Conservation (phyloP, 2,888 invertebrate species). For the Tetheella fluctuosa region DNA sequence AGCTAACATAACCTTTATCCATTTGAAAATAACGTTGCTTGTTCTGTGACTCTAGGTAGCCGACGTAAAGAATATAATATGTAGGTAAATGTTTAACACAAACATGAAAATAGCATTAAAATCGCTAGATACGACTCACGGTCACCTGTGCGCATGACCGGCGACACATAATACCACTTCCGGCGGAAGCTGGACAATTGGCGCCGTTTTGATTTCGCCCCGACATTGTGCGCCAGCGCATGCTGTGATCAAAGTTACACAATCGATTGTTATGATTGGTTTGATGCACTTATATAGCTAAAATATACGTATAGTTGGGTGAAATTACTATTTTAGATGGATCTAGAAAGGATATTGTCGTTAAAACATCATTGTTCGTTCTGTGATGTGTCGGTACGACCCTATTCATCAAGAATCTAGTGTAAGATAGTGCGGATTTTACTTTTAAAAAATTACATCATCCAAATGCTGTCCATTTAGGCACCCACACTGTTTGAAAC, state of each 20-base stretch:
- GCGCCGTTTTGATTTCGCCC: constrained; percentile 54
- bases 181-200: constrained; percentile 63
- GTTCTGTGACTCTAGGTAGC: neutral
- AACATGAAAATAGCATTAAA: constrained; percentile 8
- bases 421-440: too few species aligned
- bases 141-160: constrained; percentile 73
- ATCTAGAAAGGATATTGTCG: neutral
- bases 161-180: constrained; percentile 69
- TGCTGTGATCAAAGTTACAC: constrained; percentile 45
- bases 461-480: too few species aligned
- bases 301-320: constrained; percentile 21
- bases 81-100: neutral
- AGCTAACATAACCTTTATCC: neutral
- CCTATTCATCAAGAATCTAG: neutral
- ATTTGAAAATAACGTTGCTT: neutral
- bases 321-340: neutral
- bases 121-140: constrained; percentile 34
- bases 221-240: constrained; percentile 57
- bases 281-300: constrained; percentile 25
- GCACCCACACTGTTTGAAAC: too few species aligned
- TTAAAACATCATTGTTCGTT: neutral
- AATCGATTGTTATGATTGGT: constrained; percentile 40
- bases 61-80: neutral
- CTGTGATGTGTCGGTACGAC: neutral
- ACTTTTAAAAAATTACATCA: too few species aligned